Percentiles rank a stretch among this genome's conserved stretches.
These are phyloP conservation scores for Drosophila ogumai DNA, from an alignment of 1,140 invertebrate genomes.

Conservation along the genomic window DNA sequence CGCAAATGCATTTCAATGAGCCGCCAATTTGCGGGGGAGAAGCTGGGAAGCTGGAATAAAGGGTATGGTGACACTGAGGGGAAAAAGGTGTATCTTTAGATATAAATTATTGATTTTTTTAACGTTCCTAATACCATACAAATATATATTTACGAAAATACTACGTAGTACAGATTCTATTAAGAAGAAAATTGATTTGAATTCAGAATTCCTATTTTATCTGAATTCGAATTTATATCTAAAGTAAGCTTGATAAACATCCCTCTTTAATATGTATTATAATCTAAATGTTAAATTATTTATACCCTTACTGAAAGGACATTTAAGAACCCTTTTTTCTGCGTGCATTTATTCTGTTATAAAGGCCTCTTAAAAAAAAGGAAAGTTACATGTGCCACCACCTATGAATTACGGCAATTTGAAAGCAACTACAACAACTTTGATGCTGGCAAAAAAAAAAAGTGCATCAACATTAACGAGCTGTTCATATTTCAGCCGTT, in stretches of 20 bases:
- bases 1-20: slow-evolving; percentile 49
- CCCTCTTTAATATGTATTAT: too few species aligned
- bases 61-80: slow-evolving; percentile 2
- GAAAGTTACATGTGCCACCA: slow-evolving; percentile 63
- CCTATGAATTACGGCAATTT: slow-evolving; percentile 77
- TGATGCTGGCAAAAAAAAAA: slow-evolving; percentile 20
- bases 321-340: not conserved
- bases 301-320: too few species aligned
- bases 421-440: slow-evolving; percentile 35
- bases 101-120: too few species aligned
- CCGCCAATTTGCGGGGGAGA: slow-evolving; percentile 40
- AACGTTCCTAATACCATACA: too few species aligned
- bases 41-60: slow-evolving; percentile 8
- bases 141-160: too few species aligned
- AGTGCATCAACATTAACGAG: slow-evolving; percentile 57
- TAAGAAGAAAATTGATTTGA: not conserved
- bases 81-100: not conserved
- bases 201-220: not conserved
- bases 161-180: not conserved
- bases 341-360: slow-evolving; percentile 1
- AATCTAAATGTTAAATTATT: too few species aligned
- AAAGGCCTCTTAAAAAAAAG: slow-evolving; percentile 8
- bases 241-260: too few species aligned
- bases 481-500: slow-evolving; percentile 57
- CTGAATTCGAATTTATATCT: too few species aligned